These are phyloP conservation scores for Pangasius djambal DNA, from an alignment of 2,797 vertebrate genomes.

Conservation along the genomic window DNA sequence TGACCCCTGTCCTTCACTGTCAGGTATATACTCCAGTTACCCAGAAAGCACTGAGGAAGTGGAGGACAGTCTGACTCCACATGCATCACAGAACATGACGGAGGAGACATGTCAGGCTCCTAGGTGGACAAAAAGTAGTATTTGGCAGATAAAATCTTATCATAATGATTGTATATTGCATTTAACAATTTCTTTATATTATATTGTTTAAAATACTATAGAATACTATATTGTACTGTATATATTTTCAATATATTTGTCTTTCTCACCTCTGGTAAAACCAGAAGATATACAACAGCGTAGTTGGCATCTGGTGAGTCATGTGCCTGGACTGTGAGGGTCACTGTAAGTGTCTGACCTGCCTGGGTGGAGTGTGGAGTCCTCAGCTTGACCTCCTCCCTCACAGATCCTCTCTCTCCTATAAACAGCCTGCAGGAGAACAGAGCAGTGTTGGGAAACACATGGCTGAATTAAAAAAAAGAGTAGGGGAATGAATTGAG, in stretches of 20 bases:
- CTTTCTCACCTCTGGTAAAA: conserved; percentile 69
- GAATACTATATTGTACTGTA: background rate
- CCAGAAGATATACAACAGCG: conserved; percentile 73
- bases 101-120: conserved; percentile 71
- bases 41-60: conserved; percentile 61
- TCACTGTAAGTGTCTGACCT: conserved; percentile 74
- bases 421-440: conserved; percentile 64
- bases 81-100: conserved; percentile 66
- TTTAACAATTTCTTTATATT: background rate
- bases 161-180: background rate
- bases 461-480: background rate
- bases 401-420: conserved; percentile 65
- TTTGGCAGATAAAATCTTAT: background rate
- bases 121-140: conserved; percentile 42
- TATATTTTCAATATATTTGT: background rate
- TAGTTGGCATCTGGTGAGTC: conserved; percentile 74
- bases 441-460: background rate
- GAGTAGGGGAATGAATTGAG: too few relatives aligned
- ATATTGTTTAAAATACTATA: background rate
- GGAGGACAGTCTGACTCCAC: conserved; percentile 63
- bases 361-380: conserved; percentile 69
- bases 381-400: conserved; percentile 70
- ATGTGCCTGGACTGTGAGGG: conserved; percentile 67
- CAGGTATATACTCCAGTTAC: conserved; percentile 72
- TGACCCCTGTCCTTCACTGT: conserved; percentile 71